These are phyloP conservation scores for Zaprionus lachaisei DNA, from an alignment of 1,140 invertebrate genomes.

Conservation along the genomic window DNA sequence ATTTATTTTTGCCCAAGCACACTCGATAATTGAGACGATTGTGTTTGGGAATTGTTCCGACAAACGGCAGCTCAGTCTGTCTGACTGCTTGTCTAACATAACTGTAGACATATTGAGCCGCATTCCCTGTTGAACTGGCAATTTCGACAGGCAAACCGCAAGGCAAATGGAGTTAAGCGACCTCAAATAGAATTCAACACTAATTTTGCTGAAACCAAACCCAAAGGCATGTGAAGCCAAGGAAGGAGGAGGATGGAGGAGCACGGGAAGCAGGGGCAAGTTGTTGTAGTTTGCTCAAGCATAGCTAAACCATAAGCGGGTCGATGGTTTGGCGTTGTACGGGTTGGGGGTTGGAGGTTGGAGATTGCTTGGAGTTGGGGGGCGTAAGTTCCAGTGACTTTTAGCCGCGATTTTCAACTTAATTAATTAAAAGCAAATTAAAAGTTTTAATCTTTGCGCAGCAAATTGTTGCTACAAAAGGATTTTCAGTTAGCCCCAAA, in stretches of 20 bases:
- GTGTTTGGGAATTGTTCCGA: not conserved
- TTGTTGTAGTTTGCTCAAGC: constrained; percentile 41
- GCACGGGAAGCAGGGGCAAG: constrained; percentile 4
- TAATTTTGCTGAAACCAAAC: constrained; percentile 50
- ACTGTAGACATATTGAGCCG: not conserved
- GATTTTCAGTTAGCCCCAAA: constrained; percentile 43
- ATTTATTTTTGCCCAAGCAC: not conserved
- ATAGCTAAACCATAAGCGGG: constrained; percentile 39
- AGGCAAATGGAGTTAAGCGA: constrained; percentile 63
- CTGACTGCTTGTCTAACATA: not conserved
- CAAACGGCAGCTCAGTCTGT: not conserved
- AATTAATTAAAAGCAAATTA: constrained; percentile 84
- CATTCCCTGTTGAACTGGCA: constrained; percentile 41
- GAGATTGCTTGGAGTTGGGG: not conserved
- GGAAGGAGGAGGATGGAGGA: not conserved
- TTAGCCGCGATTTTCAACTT: constrained; percentile 80
- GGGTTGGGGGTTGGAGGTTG: not conserved
- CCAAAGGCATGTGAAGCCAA: constrained; percentile 51
- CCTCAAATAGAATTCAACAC: constrained; percentile 56
- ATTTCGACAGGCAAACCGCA: constrained; percentile 49
- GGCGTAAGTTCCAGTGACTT: constrained; percentile 66
- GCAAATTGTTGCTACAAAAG: constrained; percentile 73
- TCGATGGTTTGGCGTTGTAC: not conserved
- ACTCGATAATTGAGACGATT: constrained; percentile 9
- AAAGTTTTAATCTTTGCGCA: constrained; percentile 78